A percentile compares a stretch with the other conserved stretches of the same genome.
Evolutionary conservation across 2,797 vertebrate species (phyloP).

Genomic region (Hydrophis major): DNA sequence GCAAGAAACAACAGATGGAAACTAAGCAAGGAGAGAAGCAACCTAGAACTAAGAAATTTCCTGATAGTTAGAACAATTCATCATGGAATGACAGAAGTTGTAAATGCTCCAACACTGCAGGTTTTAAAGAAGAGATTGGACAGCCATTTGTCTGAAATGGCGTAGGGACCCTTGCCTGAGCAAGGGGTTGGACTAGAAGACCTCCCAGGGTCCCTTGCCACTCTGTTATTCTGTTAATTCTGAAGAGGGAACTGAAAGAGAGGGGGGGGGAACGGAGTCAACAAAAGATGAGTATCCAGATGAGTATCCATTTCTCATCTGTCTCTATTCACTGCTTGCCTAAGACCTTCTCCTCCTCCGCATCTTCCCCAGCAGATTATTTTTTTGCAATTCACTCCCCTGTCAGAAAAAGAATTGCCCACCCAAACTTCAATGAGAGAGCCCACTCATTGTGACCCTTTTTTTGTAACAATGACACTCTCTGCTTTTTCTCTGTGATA

Average conservation of each 20-base stretch:
- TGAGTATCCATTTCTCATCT: background rate
- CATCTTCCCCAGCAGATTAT: background rate
- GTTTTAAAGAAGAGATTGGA: background rate
- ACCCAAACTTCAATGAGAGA: background rate
- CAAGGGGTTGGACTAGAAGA: too few species aligned
- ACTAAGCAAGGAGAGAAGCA: background rate
- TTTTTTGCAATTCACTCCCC: background rate
- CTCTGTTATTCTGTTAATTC: too few species aligned
- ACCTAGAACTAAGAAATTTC: background rate
- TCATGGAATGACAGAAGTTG: background rate
- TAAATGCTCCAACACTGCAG: background rate
- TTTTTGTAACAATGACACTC: background rate
- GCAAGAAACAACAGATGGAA: background rate
- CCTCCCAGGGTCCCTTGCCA: too few species aligned
- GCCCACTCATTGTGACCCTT: background rate
- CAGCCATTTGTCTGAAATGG: background rate
- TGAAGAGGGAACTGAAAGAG: background rate
- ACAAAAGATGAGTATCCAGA: background rate
- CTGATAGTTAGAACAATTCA: background rate
- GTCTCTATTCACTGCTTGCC: background rate
- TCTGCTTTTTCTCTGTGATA: background rate
- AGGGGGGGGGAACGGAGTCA: background rate
- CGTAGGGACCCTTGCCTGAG: accelerated
- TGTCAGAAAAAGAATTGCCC: background rate
- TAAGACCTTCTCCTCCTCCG: background rate